These are phyloP conservation scores for Oreortyx pictus DNA, from an alignment of 2,797 vertebrate genomes.

Conservation along the genomic window DNA sequence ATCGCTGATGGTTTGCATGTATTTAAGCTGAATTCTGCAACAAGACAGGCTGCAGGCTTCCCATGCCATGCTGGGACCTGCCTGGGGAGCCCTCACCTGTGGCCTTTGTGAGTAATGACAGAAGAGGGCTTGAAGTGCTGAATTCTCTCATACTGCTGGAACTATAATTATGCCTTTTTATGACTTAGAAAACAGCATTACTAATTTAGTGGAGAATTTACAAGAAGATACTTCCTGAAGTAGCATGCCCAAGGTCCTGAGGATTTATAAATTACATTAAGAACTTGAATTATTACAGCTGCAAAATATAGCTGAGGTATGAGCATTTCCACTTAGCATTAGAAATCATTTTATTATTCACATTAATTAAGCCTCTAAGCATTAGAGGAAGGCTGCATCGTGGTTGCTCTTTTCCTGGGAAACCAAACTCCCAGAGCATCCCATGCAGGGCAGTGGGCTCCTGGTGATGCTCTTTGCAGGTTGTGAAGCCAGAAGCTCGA, in stretches of 20 bases:
- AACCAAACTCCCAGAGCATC: background rate
- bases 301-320: conserved; percentile 28
- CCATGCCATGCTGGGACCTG: background rate
- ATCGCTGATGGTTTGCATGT: rapidly evolving
- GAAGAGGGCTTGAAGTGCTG: conserved; percentile 1
- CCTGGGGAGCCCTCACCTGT: background rate
- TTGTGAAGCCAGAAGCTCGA: background rate
- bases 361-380: background rate
- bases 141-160: conserved; percentile 9
- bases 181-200: conserved; percentile 47
- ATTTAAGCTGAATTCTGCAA: background rate
- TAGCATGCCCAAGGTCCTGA: conserved; percentile 2
- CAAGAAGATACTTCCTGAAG: conserved; percentile 43
- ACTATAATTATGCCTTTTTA: conserved; percentile 22
- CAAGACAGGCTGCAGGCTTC: background rate
- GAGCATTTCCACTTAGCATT: conserved; percentile 8
- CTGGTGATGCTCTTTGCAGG: background rate
- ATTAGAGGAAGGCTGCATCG: background rate
- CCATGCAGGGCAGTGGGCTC: rapidly evolving
- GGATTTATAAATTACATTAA: conserved; percentile 56
- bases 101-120: background rate
- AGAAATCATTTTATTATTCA: conserved; percentile 13
- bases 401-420: background rate
- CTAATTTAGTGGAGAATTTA: conserved; percentile 58
- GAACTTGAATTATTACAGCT: conserved; percentile 33